Evolutionary conservation across 2,888 invertebrate species (phyloP), one percentile per base, ranked within the genome.

Genomic region (Phasia obesa): DNA sequence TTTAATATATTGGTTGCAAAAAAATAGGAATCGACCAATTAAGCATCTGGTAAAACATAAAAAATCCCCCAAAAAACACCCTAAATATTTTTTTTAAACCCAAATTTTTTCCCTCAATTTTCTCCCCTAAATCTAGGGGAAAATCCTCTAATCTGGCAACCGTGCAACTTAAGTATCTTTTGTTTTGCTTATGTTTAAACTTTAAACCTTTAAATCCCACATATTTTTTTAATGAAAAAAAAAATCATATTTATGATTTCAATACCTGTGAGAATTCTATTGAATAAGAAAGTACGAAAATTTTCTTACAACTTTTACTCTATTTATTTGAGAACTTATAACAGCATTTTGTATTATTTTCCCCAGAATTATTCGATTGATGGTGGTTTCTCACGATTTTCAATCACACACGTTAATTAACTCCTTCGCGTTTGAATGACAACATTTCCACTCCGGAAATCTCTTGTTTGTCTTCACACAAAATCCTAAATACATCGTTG

Each of bases 351-450:
- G 4, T 53, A 13, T 55, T 15, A 25, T 38, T n/a, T 64, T 44
- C 55, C 21, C 38, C 3, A 1, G 19, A 31, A 49, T 55, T 59
- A 35, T 64, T 19, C 27, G 44, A 17, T 44, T 59, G 23, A 69
- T 75, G 57, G 19, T 44, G 42, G 62, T 81, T 85, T 88, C 89
- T 88, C 89, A 89, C 88, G 88, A 87, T 84, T 81, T 86, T 87
- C 85, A 86, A 85, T 87, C 84, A 67, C 85, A 86, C 69, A 84
- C 84, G 84, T 82, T 85, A 86, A 88, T 86, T 87, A 84, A 87
- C 85, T 85, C 81, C 81, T 82, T 82, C 81, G 81, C 82, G 73
- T 82, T 76, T 55, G 70, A 76, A 70, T 81, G 70, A 81, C 75
- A 76, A 76, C 51, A 70, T 76, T 75, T 76, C 44, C 55, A 23